phyloP scores from a whole-genome alignment of 2,888 invertebrate genomes.

The Erannis defoliaria region DNA sequence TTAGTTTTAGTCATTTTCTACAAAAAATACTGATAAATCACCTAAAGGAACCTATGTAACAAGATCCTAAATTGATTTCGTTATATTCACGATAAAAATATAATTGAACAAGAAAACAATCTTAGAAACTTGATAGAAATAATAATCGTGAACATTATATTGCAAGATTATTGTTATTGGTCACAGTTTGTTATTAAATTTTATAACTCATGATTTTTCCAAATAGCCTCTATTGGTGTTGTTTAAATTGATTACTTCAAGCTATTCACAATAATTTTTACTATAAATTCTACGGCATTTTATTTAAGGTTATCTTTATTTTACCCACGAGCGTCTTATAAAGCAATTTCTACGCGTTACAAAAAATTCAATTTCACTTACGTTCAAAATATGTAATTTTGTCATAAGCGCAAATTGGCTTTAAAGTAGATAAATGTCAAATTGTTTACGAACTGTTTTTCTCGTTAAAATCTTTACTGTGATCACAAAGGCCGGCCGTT shows the following conservation, averaged over 20 bases:
- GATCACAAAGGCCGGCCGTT: constrained; percentile 58
- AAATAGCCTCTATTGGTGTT: constrained; percentile 17
- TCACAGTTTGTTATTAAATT: constrained; percentile 27
- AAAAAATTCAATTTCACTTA: constrained; percentile 37
- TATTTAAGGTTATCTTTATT: constrained; percentile 22
- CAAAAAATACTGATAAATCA: neutral
- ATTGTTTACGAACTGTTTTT: constrained; percentile 37
- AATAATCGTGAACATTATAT: constrained; percentile 18
- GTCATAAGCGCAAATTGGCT: constrained; percentile 35
- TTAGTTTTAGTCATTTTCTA: neutral
- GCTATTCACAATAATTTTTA: constrained; percentile 5
- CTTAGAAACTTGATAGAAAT: constrained; percentile 24
- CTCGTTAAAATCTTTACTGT: constrained; percentile 29
- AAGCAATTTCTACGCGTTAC: constrained; percentile 27
- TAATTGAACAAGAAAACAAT: constrained; percentile 6
- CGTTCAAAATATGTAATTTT: constrained; percentile 23
- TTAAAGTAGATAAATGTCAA: constrained; percentile 43
- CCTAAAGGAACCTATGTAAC: neutral
- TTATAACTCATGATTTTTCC: constrained; percentile 20
- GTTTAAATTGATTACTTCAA: constrained; percentile 30
- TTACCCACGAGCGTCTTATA: constrained; percentile 21
- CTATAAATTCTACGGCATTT: constrained; percentile 3
- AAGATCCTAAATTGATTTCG: constrained; percentile 3
- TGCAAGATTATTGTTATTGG: constrained; percentile 25
- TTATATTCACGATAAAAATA: constrained; percentile 2